These are phyloP conservation scores for Nannobrachium achirus DNA, from an alignment of 2,113 vertebrate species.

Conservation along the genomic window DNA sequence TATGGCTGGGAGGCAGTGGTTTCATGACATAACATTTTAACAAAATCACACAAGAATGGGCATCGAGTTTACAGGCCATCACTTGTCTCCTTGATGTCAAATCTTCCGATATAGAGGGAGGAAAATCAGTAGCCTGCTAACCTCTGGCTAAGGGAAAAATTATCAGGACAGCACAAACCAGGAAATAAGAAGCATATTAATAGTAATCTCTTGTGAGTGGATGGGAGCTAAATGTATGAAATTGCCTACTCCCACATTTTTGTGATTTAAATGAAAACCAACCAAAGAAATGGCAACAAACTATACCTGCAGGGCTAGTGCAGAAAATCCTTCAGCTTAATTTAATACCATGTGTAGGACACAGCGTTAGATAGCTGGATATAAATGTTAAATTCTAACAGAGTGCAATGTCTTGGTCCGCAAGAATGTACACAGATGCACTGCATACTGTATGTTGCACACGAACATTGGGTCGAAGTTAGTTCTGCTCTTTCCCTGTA, in stretches of 20 bases:
- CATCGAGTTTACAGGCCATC: slow-evolving; percentile 5
- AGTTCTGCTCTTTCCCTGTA: too few relatives aligned
- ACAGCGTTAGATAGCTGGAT: too few relatives aligned
- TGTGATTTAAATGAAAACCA: slow-evolving; percentile 10
- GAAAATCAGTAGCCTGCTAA: slow-evolving; percentile 31
- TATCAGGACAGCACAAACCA: slow-evolving; percentile 36
- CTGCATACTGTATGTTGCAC: too few relatives aligned
- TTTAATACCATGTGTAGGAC: too few relatives aligned
- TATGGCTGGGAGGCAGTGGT: not conserved
- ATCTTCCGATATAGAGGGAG: slow-evolving; percentile 17
- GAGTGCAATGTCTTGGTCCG: too few relatives aligned
- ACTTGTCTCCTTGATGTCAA: not conserved
- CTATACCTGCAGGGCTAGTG: slow-evolving; percentile 22
- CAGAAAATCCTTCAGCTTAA: slow-evolving; percentile 27
- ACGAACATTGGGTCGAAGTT: too few relatives aligned
- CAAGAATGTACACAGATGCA: too few relatives aligned
- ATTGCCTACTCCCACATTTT: not conserved
- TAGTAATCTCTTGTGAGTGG: not conserved
- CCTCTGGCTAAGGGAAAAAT: slow-evolving; percentile 23
- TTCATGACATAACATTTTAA: not conserved
- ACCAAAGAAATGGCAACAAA: slow-evolving; percentile 6
- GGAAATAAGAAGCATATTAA: slow-evolving; percentile 40
- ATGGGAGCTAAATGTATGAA: slow-evolving; percentile 17
- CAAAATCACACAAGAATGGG: slow-evolving; percentile 11
- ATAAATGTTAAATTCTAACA: too few relatives aligned